phyloP scores from a whole-genome alignment of 2,888 invertebrate species.

The Platycheirus albimanus region DNA sequence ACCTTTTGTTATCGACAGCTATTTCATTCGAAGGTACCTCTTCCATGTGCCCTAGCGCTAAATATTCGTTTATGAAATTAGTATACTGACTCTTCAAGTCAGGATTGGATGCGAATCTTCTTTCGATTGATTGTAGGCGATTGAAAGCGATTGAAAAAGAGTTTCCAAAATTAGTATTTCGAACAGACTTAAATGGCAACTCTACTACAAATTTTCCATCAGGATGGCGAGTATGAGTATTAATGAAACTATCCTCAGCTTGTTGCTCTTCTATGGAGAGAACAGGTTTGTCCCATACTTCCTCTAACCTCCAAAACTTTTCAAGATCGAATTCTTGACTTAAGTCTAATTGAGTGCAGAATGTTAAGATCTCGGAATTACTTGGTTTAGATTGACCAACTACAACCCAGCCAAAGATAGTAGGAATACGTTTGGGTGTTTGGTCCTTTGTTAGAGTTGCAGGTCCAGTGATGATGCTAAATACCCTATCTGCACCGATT shows the following conservation, averaged over 20 bases:
- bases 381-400: no score
- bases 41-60: constrained; percentile 14
- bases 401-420: no score
- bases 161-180: background rate
- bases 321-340: no score
- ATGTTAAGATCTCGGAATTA: no score
- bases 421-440: no score
- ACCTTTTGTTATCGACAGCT: background rate
- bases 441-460: no score
- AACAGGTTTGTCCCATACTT: background rate
- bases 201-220: background rate
- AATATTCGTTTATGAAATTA: background rate
- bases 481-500: no score
- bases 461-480: no score
- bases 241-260: constrained; percentile 37
- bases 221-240: constrained; percentile 4
- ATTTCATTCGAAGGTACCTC: background rate
- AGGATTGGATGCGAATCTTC: constrained; percentile 1
- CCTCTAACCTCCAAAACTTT: constrained; percentile 24
- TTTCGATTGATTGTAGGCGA: constrained; percentile 8
- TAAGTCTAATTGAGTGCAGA: no score
- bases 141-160: constrained; percentile 10
- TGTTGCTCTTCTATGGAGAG: background rate
- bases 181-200: background rate
- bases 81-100: background rate